phyloP scores from a whole-genome alignment of 2,888 invertebrate genomes.

The Campoletis raptor region DNA sequence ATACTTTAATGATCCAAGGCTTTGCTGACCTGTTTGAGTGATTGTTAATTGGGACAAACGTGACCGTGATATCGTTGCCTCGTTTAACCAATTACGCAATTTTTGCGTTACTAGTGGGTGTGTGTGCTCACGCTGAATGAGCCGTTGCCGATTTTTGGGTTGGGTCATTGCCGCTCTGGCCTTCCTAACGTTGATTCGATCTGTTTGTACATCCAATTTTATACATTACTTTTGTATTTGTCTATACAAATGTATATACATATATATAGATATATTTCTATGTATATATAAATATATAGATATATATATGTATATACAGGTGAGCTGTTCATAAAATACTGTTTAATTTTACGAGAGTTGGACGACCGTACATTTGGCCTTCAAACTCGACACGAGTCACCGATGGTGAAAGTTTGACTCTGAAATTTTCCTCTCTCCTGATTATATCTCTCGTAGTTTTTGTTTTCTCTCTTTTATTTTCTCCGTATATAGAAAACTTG shows the following conservation, averaged over 20 bases:
- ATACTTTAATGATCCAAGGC: neutral
- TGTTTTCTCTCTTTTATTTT: neutral
- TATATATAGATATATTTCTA: too few relatives aligned
- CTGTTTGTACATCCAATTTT: neutral
- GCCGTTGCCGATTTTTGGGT: constrained; percentile 3
- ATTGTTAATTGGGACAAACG: constrained; percentile 39
- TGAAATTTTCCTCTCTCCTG: constrained; percentile 25
- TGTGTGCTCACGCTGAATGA: neutral
- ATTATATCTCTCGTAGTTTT: neutral
- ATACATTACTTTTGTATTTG: neutral
- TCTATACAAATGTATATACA: neutral
- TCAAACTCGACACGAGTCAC: constrained; percentile 31
- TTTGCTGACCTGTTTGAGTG: neutral
- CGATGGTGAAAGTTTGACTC: constrained; percentile 49
- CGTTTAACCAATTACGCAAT: constrained; percentile 24
- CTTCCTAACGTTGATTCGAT: neutral
- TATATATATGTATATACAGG: neutral
- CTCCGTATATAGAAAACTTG: neutral
- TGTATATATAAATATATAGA: neutral
- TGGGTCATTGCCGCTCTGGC: neutral
- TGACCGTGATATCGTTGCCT: constrained; percentile 21
- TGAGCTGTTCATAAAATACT: constrained; percentile 11
- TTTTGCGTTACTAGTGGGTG: neutral
- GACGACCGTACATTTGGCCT: constrained; percentile 45
- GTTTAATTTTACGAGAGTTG: constrained; percentile 42